Base-by-base conservation (phyloP, 53 echinoderm and acorn worm species). In the Astropecten irregularis region DNA sequence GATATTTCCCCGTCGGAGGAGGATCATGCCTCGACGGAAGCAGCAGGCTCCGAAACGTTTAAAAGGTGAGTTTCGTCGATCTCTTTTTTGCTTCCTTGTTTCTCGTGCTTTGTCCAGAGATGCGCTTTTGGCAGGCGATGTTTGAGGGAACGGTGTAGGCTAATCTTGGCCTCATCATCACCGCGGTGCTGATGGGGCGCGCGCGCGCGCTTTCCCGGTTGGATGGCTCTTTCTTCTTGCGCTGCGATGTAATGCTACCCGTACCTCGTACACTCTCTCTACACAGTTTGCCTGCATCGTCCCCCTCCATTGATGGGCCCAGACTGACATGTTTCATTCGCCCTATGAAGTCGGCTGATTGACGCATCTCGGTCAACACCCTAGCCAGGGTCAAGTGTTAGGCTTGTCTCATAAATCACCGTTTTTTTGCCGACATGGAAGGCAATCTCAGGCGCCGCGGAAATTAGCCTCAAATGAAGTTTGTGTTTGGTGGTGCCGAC, bases 361-460 rank as follows among this genome's bases (percentile, higher is more conserved):
- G 93, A 93, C 93, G 83, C 86, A 90, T 93, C 93, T 93, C 93
- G 93, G 93, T 93, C 93, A 84, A 90, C 93, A 93, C 93, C 92
- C 93, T 89, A 70, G 88, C 77, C 85, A 84, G 88, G 91, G 91
- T 91, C 88, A 91, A 91, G 91, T 91, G 91, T 91, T 83, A 88
- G 87, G 68, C 73, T 83, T 84, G 76, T 69, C 82, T 84, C 76
- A 91, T 87, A 84, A 84, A 88, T 87, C 87, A 88, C 88, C 83
- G 56, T 60, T 62, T 60, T 55, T 56, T 62, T 60, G 60, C 62
- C 79, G 79, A 79, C 61, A 47, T 61, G 42, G 70, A 69, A 47
- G 15, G 47, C 2, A 85, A 74, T 50, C 66, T 60, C 42, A 63
- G 76, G 86, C 86, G 86, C 86, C 86, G 65, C 39, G 86, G 74